Evolutionary conservation across 2,797 vertebrate species (phyloP), one percentile per base, ranked within the genome.

Genomic region (Gobionotothen gibberifrons): DNA sequence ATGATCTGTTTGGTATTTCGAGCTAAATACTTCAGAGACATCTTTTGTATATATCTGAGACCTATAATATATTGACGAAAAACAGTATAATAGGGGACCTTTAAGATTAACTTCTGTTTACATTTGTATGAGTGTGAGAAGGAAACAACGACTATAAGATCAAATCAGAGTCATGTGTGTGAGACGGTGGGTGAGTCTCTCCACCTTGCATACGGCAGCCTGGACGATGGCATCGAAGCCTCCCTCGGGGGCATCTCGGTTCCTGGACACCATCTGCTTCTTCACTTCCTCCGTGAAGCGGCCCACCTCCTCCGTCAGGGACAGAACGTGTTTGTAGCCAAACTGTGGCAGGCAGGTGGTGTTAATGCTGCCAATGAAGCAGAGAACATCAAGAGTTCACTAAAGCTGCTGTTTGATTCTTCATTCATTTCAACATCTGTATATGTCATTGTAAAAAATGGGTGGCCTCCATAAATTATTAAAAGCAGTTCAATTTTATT

Each of bases 191-290:
- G 51, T 44, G 10, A 66, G 21, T 22, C 5, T 52, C 63, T 66
- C 49, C 73, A 98, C 98, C 47, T 97, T 95, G 29, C 98, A 99
- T 77, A 99, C 97, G 0, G 97, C 96, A 17, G 97, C 97, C 92
- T 99, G 98, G 82, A 99, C 95, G 91, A 99, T 97, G 73, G 98
- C 98, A 75, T 99, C 98, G 1, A 99, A 98, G 69, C 97, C 97
- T 1, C 97, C 97, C 86, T 99, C 98, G 0, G 97, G 97, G 0
- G 97, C 95, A 0, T 99, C 97, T 0, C 97, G 94, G 91, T 98
- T 99, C 72, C 97, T 94, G 7, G 97, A 98, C 73, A 99, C 96
- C 0, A 79, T 96, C 90, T 98, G 97, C 84, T 97, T 98, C 87
- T 76, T 94, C 74, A 99, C 98, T 74, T 99, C 97, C 84, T 98